phyloP scores from a whole-genome alignment of 1,140 invertebrate species.

The Eubasilissa regina region DNA sequence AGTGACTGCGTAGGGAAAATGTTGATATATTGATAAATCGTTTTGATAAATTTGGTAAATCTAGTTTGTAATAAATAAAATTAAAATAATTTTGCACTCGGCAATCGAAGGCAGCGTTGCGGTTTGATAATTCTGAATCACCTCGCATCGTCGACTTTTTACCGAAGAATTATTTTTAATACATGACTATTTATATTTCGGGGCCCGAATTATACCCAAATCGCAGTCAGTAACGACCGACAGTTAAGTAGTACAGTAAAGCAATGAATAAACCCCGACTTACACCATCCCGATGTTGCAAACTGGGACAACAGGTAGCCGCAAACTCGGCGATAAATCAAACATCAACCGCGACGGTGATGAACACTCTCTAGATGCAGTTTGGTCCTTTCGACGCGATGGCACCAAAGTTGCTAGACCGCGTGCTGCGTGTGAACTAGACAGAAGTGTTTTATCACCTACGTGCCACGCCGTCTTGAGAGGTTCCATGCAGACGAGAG shows the following conservation, averaged over 20 bases:
- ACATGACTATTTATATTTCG: constrained; percentile 16
- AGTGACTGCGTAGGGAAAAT: too few relatives aligned
- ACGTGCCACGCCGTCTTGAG: constrained; percentile 1
- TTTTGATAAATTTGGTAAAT: too few relatives aligned
- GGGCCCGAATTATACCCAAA: constrained; percentile 11
- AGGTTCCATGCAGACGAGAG: constrained; percentile 14
- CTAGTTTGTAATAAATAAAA: background rate
- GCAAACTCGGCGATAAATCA: background rate
- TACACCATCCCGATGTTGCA: background rate
- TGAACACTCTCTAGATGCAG: background rate
- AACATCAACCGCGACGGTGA: background rate
- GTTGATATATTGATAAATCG: too few relatives aligned
- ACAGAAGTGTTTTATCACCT: constrained; percentile 25
- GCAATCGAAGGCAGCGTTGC: background rate
- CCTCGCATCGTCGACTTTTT: background rate
- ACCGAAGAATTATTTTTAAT: constrained; percentile 4
- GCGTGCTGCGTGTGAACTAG: background rate
- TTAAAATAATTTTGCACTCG: background rate
- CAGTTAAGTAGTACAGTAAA: constrained; percentile 10
- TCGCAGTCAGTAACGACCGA: background rate
- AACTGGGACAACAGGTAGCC: background rate
- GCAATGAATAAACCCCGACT: constrained; percentile 19
- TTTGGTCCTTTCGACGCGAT: background rate
- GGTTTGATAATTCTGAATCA: constrained; percentile 9
- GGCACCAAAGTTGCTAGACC: background rate